Evolutionary conservation across 2,113 vertebrate genomes (phyloP), one percentile per base, ranked within the genome.

Genomic region (Ahaetulla prasina): DNA sequence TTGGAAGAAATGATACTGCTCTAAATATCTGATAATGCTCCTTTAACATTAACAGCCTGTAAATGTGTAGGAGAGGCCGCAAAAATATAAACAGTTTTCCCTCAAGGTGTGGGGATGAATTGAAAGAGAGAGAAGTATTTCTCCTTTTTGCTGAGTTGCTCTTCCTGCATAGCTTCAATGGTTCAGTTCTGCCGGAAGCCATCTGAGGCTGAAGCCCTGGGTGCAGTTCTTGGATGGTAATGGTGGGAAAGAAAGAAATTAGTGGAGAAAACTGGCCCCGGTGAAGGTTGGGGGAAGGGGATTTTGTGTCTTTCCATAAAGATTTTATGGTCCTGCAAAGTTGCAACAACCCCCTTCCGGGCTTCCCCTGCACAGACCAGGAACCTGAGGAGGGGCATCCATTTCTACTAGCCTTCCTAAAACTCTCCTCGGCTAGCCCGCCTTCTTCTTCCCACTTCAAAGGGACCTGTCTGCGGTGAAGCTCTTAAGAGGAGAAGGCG

Each of bases 1-100:
- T 96, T 95, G 93, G 90, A 94, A 94, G 94, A 92, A 91, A 92
- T 85, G 95, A 94, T 96, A 95, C 10, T 92, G 87, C 87, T 88
- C 95, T 95, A 95, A 96, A 94, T 43, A 80, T 92, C 95, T 95
- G 96, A 96, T 95, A 96, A 96, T 90, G 27, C 92, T 94, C 95
- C 95, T 96, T 94, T 90, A 23, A 88, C 94, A 93, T 97, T 97
- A 96, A 95, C 95, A 95, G 95, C 60, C 93, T 47, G 54, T 53
- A 63, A 27, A 60, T 86, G 87, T 91, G 92, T 18, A 93, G 90
- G 3, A 27, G 8, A 25, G n/a, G 25, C 53, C 95, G 92, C 85
- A 86, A 91, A 95, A 96, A 90, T 1, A 20, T 85, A 90, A 93
- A 90, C 35, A 92, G 7, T 55, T 30, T 92, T 60, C 92, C 30